Base-by-base conservation (phyloP, 2,888 invertebrate species). In the Diarsia brunnea region DNA sequence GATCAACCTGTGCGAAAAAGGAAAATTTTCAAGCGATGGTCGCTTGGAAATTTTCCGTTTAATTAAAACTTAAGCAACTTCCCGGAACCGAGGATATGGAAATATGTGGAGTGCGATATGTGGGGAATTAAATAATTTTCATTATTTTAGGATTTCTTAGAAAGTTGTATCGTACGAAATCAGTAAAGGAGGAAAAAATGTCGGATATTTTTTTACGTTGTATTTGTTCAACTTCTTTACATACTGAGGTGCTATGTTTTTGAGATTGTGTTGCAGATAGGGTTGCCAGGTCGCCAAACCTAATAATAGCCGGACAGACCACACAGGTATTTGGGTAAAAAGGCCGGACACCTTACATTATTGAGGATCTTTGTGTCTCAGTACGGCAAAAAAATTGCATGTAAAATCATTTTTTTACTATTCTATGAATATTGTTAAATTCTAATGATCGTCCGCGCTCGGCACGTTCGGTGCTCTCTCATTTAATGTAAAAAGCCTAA, bases 11-110 rank as follows among this genome's bases (percentile, higher is more conserved):
- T 64, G 24, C 19, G n/a, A n/a, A n/a, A n/a, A n/a, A n/a, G n/a
- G n/a, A n/a, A n/a, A n/a, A n/a, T n/a, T n/a, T n/a, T n/a, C n/a
- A n/a, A n/a, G n/a, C n/a, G n/a, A 67, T 68, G 64, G 58, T 45
- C 75, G 64, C 70, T 65, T 68, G 78, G 61, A 82, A 86, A 87
- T 85, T 87, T 45, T 84, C 82, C 84, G 85, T 75, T 90, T 88
- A 89, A 91, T 91, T 91, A 91, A 91, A 91, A 90, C 86, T 90
- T 89, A 21, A 49, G 61, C 70, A 79, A 75, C 69, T 74, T 81
- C 69, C 14, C 12, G 49, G 66, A 69, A 51, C 45, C 58, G 60
- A 65, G 63, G 38, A 70, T 78, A 75, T 70, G 64, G 55, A 69
- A 64, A 55, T 71, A 45, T 38, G 51, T 64, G 53, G 47, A 5